Conservation (phyloP, 2,797 vertebrate genomes). For the Hypotaenidia philippensis region DNA sequence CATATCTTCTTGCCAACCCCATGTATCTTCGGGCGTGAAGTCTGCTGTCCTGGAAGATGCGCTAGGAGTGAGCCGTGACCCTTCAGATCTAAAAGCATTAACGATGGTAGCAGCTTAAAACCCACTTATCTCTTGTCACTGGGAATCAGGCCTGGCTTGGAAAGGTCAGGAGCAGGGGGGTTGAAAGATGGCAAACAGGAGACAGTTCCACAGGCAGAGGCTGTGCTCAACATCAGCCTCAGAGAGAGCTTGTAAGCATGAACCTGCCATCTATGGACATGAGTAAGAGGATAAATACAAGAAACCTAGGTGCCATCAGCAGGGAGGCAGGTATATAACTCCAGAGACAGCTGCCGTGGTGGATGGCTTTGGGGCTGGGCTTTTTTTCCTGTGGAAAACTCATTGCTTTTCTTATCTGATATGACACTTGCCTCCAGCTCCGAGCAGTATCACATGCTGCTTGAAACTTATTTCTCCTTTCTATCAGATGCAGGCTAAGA, state of each 20-base stretch:
- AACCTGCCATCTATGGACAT: neutral
- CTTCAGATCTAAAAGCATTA: neutral
- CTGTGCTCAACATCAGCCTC: neutral
- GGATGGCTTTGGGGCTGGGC: neutral
- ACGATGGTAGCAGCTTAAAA: neutral
- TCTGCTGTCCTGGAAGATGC: neutral
- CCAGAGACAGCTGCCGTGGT: neutral
- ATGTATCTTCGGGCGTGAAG: neutral
- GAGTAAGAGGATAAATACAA: neutral
- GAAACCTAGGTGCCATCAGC: neutral
- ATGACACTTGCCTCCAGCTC: constrained; percentile 25
- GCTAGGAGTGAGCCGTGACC: neutral
- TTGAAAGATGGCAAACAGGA: neutral
- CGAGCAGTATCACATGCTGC: neutral
- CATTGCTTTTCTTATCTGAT: constrained; percentile 22
- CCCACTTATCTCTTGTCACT: neutral
- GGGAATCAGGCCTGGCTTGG: neutral
- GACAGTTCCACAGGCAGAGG: neutral
- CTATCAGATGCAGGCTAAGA: neutral
- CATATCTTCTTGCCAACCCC: neutral
- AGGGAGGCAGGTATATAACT: neutral
- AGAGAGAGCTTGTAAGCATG: neutral
- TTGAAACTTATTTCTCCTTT: constrained; percentile 18
- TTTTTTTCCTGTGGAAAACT: neutral
- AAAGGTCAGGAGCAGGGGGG: neutral